Evolutionary conservation across 2,797 vertebrate genomes (phyloP), one percentile per base, ranked within the genome.

Genomic region (Mormyrops attenuatus): DNA sequence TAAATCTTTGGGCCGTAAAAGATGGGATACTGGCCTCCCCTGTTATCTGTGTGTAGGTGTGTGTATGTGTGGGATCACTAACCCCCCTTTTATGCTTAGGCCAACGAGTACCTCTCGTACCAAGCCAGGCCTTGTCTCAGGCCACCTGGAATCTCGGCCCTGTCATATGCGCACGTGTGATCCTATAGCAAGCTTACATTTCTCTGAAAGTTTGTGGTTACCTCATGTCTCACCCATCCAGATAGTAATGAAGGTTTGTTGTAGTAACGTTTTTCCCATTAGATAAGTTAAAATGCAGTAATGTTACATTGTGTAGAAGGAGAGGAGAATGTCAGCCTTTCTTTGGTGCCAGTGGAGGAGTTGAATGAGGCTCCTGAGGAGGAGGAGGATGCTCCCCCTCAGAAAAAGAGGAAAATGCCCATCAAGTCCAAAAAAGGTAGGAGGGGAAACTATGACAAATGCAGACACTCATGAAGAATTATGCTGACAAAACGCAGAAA

Each of bases 281-380:
- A 80, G 73, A 80, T 77, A 34, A 20, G 73, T 44, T 55, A 13
- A n/a, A 82, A 41, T 77, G 7, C 22, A 20, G 4, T 57, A 30
- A 38, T 89, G 2, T 57, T 60, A n/a, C 53, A 34, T 82, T 41
- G 50, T 82, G 34, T 47, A 11, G 47, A 13, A 60, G 55, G 52
- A 3, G 82, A 82, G 30, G 44, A 89, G 52, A 11, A 50, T 13
- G 17, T 69, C 55, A 38, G 82, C 55, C 41, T 86, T 22, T 85
- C 82, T 34, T 26, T 86, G 38, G 82, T 87, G 90, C 86, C 91
- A 91, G 92, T 93, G 87, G 94, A 95, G 30, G 94, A 94, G 30
- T 89, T 94, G 20, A 89, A 77, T 5, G 60, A 34, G 82, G 85
- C 17, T 49, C 0, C 85, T 53, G 86, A 2, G 47, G 53, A 85